Base-by-base conservation (phyloP, 2,888 invertebrate genomes). In the Mimas tiliae region DNA sequence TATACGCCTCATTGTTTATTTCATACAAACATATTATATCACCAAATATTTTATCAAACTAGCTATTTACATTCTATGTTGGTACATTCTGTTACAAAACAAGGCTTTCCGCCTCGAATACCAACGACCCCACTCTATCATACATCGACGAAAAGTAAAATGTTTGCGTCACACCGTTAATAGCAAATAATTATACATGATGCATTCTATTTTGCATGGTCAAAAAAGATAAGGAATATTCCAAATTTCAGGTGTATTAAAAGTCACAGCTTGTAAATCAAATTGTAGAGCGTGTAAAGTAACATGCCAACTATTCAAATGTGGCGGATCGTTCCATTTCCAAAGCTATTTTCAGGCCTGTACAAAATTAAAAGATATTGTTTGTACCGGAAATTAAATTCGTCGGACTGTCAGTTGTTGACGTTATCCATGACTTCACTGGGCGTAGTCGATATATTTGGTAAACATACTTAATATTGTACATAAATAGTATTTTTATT, bases 281-380 rank as follows among this genome's bases (percentile, higher is more conserved):
- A n/a, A n/a, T n/a, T n/a, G n/a, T 58, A 42, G 58, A 58, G 34
- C 55, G 34, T 38, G 34, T 16, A n/a, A 34, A 33, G 34, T 34
- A n/a, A 38, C 19, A 12, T 58, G 58, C 58, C 58, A 58, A 58
- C 58, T 42, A 58, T 58, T 58, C 42, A 58, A 58, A 58, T 58
- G 58, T 42, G 19, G 58, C 58, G 21, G 58, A 58, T 42, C 58
- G 58, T 58, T 19, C 58, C 58, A 6, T 42, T 58, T 58, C 58
- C 42, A 58, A 11, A 38, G 42, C 58, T 58, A 58, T 58, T 58
- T 58, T 12, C 42, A 42, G 19, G 19, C 19, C 42, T 4, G 38
- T 55, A 58, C 42, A 42, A 58, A 42, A 58, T 42, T 52, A 38
- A 55, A 58, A 58, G 11, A 58, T 58, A 58, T 58, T 58, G 58